phyloP scores from a whole-genome alignment of 2,113 vertebrate species.

The Prochilodus magdalenae region DNA sequence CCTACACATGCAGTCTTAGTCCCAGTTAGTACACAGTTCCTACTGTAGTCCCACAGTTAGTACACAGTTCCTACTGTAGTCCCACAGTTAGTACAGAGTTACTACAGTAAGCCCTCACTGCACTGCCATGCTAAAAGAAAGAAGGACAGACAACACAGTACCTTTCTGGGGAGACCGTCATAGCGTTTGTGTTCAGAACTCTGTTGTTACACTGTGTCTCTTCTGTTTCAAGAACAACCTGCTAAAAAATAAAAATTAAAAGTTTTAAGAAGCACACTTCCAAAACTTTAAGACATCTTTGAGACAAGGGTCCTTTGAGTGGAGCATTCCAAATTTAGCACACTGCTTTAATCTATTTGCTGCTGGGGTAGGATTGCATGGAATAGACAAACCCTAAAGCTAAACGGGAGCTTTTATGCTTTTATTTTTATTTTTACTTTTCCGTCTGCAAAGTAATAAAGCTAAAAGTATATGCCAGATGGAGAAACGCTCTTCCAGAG shows the following conservation, averaged over 20 bases:
- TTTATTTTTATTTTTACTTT: too few species aligned
- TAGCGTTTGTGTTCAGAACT: constrained; percentile 68
- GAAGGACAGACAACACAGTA: constrained; percentile 49
- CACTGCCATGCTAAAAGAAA: neutral
- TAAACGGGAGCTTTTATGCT: too few species aligned
- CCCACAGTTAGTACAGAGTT: constrained; percentile 32
- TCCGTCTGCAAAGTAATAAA: too few species aligned
- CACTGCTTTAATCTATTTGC: neutral
- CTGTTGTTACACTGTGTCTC: too few species aligned
- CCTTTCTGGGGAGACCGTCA: constrained; percentile 72
- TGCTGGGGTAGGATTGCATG: neutral
- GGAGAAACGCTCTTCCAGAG: too few species aligned
- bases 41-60: neutral
- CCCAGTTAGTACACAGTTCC: neutral
- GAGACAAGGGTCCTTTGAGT: too few species aligned
- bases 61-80: too few species aligned
- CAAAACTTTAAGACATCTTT: too few species aligned
- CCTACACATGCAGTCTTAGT: constrained; percentile 12
- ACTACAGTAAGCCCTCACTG: constrained; percentile 10
- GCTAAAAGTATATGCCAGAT: too few species aligned
- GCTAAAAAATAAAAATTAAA: constrained; percentile 26
- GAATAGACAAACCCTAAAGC: neutral
- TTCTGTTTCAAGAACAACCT: constrained; percentile 63
- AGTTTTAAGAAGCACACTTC: too few species aligned
- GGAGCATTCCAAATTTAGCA: neutral